phyloP scores from a whole-genome alignment of 2,888 invertebrate species.

The Calliphora vomitoria region DNA sequence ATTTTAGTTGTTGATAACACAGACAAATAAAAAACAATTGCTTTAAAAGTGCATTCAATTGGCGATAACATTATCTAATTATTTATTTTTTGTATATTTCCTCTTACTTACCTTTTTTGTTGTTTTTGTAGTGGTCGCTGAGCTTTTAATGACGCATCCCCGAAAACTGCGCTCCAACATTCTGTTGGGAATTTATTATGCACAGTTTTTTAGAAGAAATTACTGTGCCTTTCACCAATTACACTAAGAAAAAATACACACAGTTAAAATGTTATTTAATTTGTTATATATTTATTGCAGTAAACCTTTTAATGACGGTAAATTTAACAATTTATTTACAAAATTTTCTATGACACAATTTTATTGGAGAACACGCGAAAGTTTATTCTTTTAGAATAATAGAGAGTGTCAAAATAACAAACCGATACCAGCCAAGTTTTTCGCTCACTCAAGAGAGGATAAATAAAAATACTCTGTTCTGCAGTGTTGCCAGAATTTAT shows the following conservation, averaged over 20 bases:
- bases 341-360: slow-evolving; percentile 43
- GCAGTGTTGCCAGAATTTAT: too few species aligned
- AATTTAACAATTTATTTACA: slow-evolving; percentile 29
- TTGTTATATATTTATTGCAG: background rate
- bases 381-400: background rate
- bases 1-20: background rate
- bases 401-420: background rate
- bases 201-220: background rate
- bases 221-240: background rate
- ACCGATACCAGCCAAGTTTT: background rate
- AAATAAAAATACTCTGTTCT: too few species aligned
- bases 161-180: slow-evolving; percentile 64
- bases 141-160: slow-evolving; percentile 72
- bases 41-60: background rate
- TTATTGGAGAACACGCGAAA: slow-evolving; percentile 19
- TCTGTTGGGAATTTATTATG: background rate
- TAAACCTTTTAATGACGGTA: background rate
- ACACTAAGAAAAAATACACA: background rate
- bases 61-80: slow-evolving; percentile 18
- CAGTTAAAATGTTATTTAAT: background rate
- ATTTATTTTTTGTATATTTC: background rate
- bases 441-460: too few species aligned
- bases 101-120: slow-evolving; percentile 62
- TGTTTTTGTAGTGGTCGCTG: slow-evolving; percentile 47
- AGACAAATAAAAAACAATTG: background rate